Conservation (phyloP, 2,888 invertebrate species). For the Ceriagrion tenellum region DNA sequence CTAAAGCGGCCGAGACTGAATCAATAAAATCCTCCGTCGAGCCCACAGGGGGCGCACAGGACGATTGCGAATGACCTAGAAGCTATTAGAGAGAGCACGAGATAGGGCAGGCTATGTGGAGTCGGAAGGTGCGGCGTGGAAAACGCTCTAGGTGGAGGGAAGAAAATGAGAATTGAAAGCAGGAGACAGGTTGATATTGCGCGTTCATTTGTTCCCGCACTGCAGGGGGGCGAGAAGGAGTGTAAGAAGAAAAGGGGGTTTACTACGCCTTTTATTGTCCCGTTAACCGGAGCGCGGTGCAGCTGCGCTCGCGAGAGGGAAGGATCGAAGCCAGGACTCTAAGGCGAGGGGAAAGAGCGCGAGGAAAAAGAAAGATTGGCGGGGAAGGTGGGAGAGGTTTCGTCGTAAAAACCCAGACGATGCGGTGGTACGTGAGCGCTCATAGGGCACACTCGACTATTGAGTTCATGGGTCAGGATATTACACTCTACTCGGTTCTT, state of each 20-base stretch:
- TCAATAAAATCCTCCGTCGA: neutral
- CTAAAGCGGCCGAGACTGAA: slow-evolving; percentile 36
- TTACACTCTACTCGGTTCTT: neutral
- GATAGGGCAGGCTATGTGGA: neutral
- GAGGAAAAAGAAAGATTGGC: neutral
- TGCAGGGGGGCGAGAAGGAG: neutral
- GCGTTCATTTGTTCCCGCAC: slow-evolving; percentile 1
- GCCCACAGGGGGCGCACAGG: neutral
- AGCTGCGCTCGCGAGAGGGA: slow-evolving; percentile 28
- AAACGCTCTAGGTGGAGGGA: neutral
- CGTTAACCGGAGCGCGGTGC: slow-evolving; percentile 28
- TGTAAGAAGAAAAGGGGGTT: neutral
- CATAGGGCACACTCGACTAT: slow-evolving; percentile 39
- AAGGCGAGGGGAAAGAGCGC: neutral
- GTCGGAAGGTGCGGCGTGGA: too few species aligned
- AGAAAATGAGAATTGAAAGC: slow-evolving; percentile 19
- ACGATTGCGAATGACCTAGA: neutral
- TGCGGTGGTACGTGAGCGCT: slow-evolving; percentile 44
- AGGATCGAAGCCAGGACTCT: neutral
- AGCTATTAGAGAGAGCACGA: neutral
- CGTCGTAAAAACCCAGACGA: slow-evolving; percentile 37
- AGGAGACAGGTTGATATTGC: slow-evolving; percentile 20
- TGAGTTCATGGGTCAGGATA: slow-evolving; percentile 57
- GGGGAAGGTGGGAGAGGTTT: neutral
- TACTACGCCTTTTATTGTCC: slow-evolving; percentile 44